Percentiles rank a stretch among this genome's conserved stretches.
These are phyloP conservation scores for Zoanthus gigantus DNA, from an alignment of 92 coral and sea anemone species.

Conservation along the genomic window DNA sequence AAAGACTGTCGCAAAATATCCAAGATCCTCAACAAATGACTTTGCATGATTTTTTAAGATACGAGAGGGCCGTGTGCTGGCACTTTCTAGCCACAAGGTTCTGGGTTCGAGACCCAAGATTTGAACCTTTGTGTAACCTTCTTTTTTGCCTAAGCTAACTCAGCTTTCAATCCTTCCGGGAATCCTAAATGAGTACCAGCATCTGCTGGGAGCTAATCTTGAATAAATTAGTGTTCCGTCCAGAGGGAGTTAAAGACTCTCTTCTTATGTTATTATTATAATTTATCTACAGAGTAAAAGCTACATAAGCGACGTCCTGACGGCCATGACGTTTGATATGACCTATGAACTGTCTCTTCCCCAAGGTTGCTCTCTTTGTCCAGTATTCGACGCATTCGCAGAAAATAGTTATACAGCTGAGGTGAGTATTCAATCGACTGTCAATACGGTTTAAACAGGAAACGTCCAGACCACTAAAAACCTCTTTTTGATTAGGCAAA, in stretches of 20 bases:
- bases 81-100: no score
- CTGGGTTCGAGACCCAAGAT: no score
- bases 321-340: slow-evolving; percentile 74
- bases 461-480: background rate
- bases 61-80: no score
- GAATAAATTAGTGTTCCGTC: background rate
- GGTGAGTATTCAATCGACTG: slow-evolving; percentile 38
- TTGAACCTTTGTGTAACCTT: no score
- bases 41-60: no score
- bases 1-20: no score
- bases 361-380: slow-evolving; percentile 67
- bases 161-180: no score
- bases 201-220: no score
- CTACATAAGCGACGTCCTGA: slow-evolving; percentile 52
- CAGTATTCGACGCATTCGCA: slow-evolving; percentile 65
- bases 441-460: background rate
- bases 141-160: no score
- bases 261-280: background rate
- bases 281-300: slow-evolving; percentile 56
- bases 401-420: slow-evolving; percentile 66
- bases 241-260: background rate
- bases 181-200: no score
- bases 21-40: no score
- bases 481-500: background rate
- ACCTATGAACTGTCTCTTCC: slow-evolving; percentile 66